Base-by-base conservation (phyloP, 37 sponge, comb jelly and placozoan species). In the Haliclona indistincta region DNA sequence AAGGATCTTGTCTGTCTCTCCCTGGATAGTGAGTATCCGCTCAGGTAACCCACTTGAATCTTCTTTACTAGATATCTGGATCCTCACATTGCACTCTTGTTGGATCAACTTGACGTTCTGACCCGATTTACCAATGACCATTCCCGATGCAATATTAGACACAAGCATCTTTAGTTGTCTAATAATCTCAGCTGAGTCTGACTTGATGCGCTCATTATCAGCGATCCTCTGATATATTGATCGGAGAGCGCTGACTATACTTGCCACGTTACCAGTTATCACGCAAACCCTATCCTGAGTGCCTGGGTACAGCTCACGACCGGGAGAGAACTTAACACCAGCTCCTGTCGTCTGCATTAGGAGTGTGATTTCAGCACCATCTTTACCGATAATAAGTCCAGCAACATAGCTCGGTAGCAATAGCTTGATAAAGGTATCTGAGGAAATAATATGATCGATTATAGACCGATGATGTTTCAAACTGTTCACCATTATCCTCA, bases 61-160 rank as follows among this genome's bases (percentile, higher is more conserved):
- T 41, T 87, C 92, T 63, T 90, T 90, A 68, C 71, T 82, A 45
- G 88, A 84, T 41, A 97, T 90, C 72, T 84, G 86, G 25, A 97
- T 90, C 55, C 78, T 67, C 2, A 84, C 89, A 13, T 73, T 84
- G 63, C 71, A 81, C 33, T 97, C 91, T 26, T 71, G 64, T 63
- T 93, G 88, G 26, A 97, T 77, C 7, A 73, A 67, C 71, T 93
- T 93, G 69, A 97, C 84, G 32, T 79, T 92, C 37, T 74, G 70
- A 0, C 97, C 97, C 8, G 90, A 84, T 68, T 93, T 97, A 2
- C 97, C 97, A 33, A 97, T 93, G 63, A 97, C 90, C 74, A 93
- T 84, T 6, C 97, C 97, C 4, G 97, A 83, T 1, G 94, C 84
- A 30, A 86, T 86, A 74, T 97, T 83, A 40, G 97, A 90, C 23